Conservation (phyloP, 1,140 invertebrate species). For the Alviniconcha marisindica region DNA sequence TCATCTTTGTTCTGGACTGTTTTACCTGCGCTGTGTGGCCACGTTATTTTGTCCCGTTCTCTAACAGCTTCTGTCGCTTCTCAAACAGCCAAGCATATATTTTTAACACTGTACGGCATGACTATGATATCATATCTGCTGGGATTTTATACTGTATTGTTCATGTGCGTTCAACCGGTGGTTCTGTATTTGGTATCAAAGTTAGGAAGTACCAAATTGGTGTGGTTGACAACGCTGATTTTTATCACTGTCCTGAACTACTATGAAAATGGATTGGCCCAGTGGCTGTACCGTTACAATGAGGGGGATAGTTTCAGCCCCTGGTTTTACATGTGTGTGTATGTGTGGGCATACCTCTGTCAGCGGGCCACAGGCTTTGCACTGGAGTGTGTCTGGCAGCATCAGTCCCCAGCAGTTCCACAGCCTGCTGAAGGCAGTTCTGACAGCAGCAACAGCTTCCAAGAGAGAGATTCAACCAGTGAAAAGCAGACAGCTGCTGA, state of each 20-base stretch:
- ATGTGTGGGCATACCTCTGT: slow-evolving; percentile 9
- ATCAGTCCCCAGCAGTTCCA: not conserved
- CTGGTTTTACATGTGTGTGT: slow-evolving; percentile 17
- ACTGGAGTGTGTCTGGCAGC: slow-evolving; percentile 18
- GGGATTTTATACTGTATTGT: slow-evolving; percentile 49
- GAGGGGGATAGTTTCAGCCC: not conserved
- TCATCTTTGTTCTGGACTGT: slow-evolving; percentile 53
- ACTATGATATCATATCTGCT: slow-evolving; percentile 46
- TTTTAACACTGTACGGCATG: slow-evolving; percentile 45
- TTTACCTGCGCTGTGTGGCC: slow-evolving; percentile 57
- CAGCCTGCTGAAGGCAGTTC: not conserved
- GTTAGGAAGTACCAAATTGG: not conserved
- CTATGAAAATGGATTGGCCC: not conserved
- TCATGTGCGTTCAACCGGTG: slow-evolving; percentile 51
- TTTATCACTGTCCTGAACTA: slow-evolving; percentile 22
- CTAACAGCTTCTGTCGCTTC: not conserved
- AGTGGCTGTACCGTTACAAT: not conserved
- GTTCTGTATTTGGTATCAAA: slow-evolving; percentile 51
- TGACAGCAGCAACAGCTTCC: not conserved
- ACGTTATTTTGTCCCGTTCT: slow-evolving; percentile 54
- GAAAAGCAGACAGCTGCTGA: slow-evolving; percentile 39
- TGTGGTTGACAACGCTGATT: not conserved
- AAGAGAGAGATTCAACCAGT: not conserved
- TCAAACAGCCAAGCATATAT: not conserved
- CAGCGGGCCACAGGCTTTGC: slow-evolving; percentile 18